Percentiles rank a stretch among this genome's conserved stretches.
Conservation (phyloP, 2,797 vertebrate species). For the Podarcis lilfordi region DNA sequence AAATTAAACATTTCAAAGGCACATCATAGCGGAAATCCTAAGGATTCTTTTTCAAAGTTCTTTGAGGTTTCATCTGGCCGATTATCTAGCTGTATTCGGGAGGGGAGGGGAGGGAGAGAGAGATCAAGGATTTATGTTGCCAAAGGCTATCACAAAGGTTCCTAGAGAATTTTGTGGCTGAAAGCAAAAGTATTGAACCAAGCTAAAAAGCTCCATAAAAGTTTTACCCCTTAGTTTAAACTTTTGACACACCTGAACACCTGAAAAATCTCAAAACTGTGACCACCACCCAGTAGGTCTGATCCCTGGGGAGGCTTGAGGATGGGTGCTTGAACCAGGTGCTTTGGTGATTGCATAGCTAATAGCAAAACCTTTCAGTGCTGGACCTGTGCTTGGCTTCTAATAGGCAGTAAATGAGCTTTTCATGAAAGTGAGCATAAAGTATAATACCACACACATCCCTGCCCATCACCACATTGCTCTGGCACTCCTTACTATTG, state of each 20-base stretch:
- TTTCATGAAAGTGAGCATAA: neutral
- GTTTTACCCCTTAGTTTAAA: neutral
- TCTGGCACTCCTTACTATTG: neutral
- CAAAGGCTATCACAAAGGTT: neutral
- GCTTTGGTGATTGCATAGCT: no score
- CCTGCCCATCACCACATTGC: neutral
- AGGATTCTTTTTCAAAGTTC: neutral
- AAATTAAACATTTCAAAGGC: neutral
- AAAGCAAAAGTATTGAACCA: neutral
- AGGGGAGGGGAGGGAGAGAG: neutral
- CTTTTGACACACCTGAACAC: neutral
- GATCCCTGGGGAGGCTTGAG: neutral
- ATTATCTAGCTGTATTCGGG: neutral
- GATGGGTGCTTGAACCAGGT: no score
- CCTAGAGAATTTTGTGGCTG: neutral
- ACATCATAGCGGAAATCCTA: neutral
- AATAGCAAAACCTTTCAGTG: no score
- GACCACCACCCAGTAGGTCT: neutral
- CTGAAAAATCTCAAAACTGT: neutral
- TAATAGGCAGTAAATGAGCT: neutral
- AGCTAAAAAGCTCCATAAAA: neutral
- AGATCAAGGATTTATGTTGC: neutral
- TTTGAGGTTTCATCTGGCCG: neutral
- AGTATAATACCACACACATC: neutral
- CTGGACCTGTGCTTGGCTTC: no score